Evolutionary conservation across 2,888 invertebrate species (phyloP).

Genomic region (Hemithea aestivaria): DNA sequence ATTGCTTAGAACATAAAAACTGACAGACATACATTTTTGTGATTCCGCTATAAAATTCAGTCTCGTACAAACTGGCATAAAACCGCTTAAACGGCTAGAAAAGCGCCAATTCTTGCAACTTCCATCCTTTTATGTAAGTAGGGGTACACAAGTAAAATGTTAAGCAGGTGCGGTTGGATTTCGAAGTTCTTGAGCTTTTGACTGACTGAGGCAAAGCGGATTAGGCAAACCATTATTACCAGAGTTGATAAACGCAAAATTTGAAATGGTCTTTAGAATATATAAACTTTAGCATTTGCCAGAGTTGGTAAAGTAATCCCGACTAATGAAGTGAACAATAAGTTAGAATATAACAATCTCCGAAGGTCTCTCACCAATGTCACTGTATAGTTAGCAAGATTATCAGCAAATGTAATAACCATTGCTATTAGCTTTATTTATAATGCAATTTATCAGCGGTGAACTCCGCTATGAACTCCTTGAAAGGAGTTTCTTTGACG

Average conservation of each 20-base stretch:
- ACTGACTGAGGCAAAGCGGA: no score
- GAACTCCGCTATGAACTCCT: no score
- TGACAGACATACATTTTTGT: conserved; percentile 8
- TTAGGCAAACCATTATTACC: conserved; percentile 8
- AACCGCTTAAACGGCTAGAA: conserved; percentile 7
- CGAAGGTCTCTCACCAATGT: no score
- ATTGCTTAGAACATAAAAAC: no score
- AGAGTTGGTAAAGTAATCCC: conserved; percentile 5
- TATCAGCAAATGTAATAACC: no score
- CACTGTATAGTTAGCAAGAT: no score
- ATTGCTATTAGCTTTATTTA: no score
- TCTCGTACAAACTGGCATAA: conserved; percentile 2
- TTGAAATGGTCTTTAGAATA: conserved; percentile 6
- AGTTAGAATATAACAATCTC: no score
- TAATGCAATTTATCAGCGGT: no score
- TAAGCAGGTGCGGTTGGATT: conserved; percentile 13
- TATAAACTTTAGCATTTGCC: conserved; percentile 1
- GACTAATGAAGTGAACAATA: background rate
- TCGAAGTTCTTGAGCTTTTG: conserved; percentile 3
- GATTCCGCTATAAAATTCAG: conserved; percentile 12
- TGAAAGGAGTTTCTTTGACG: no score
- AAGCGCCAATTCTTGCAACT: conserved; percentile 1
- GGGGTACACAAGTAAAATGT: conserved; percentile 6
- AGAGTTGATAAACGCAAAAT: conserved; percentile 9
- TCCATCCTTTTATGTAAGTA: background rate